A percentile compares a stretch with the other conserved stretches of the same genome.
Conservation (phyloP, 2,797 vertebrate genomes). For the Uromys caudimaculatus region DNA sequence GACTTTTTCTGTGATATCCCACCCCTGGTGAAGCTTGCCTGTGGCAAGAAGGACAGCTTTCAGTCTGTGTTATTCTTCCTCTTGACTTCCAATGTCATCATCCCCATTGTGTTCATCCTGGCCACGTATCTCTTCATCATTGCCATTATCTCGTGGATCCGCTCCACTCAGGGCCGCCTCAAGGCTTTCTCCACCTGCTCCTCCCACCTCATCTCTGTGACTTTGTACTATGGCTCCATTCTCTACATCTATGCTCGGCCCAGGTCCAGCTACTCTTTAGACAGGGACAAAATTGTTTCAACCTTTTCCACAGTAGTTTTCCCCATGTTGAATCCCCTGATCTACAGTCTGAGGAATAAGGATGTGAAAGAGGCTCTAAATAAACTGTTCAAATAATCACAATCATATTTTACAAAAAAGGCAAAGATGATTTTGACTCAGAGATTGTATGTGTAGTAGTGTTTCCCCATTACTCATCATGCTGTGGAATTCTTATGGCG, state of each 20-base stretch:
- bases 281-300: constrained; percentile 76
- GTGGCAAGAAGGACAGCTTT: constrained; percentile 57
- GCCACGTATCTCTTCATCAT: constrained; percentile 75
- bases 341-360: constrained; percentile 81
- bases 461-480: not conserved
- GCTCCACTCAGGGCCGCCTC: not conserved
- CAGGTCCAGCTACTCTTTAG: constrained; percentile 69
- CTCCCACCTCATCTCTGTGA: constrained; percentile 66
- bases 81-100: constrained; percentile 50
- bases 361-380: constrained; percentile 76
- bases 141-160: constrained; percentile 43
- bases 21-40: constrained; percentile 75
- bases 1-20: constrained; percentile 80
- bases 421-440: not conserved
- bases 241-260: constrained; percentile 77
- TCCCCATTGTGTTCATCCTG: constrained; percentile 25
- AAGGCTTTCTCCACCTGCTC: constrained; percentile 79
- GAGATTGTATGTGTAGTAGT: too few relatives aligned
- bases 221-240: constrained; percentile 76
- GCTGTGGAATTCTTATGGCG: not conserved
- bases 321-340: constrained; percentile 81
- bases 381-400: not conserved
- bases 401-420: not conserved
- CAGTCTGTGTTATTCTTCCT: constrained; percentile 57
- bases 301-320: constrained; percentile 79